Base-by-base conservation (phyloP, 1,140 invertebrate genomes). In the Phortica variegata region DNA sequence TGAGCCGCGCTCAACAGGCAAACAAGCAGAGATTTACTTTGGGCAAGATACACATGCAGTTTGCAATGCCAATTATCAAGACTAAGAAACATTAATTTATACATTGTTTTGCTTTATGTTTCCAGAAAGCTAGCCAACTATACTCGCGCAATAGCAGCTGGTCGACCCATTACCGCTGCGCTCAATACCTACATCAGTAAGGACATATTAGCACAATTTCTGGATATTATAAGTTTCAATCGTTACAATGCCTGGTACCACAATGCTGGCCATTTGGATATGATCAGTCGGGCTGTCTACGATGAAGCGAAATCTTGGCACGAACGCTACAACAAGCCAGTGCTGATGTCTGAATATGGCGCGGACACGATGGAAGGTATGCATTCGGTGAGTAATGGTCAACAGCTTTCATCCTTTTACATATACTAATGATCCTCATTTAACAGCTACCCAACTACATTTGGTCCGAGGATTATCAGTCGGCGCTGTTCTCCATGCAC, bases 401-500 rank as follows among this genome's bases (percentile, higher is more conserved):
- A 21, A 16, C 5, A 0, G 12, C 12, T 12, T 18, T 34, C 29
- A n/a, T 36, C n/a, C 41, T 40, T 13, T 15, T 43, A 2, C 8
- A 43, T 32, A 9, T 44, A 13, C 15, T 38, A 26, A 18, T 17
- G 19, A 10, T 2, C 1, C 3, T 33, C 26, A 13, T 2, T 12
- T 8, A 31, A 3, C 10, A 94, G 91, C 62, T 84, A 52, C 94
- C 94, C 1, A 84, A 78, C 69, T 91, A 85, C 66, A 83, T 94
- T 26, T 98, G 94, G 87, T 92, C 92, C 3, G 95, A 97, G 79
- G 94, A 98, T 68, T 98, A 93, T 70, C 95, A 98, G 79, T 82
- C 84, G 6, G 83, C 86, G 40, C 60, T 95, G 31, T 80, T 97
- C 62, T 84, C 86, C 0, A 83, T 88, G 65, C 92, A 97, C 73